Percentiles rank a stretch among this genome's conserved stretches.
These are phyloP conservation scores for Leucophenga varia DNA, from an alignment of 1,140 invertebrate species.

Conservation along the genomic window DNA sequence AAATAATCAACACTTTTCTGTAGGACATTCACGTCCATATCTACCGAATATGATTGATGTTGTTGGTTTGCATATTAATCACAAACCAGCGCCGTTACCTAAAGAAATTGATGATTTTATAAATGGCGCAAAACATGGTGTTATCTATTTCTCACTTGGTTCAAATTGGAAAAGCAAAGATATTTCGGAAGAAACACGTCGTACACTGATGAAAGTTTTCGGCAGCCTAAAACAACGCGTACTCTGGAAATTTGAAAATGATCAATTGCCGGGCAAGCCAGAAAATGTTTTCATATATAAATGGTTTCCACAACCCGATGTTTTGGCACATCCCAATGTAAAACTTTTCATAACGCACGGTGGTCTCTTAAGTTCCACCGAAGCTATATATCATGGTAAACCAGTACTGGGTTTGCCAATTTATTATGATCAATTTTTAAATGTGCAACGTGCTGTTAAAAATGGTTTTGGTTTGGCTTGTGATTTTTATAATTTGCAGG, in stretches of 20 bases:
- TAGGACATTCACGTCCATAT: conserved; percentile 8
- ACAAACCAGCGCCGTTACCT: conserved; percentile 35
- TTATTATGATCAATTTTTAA: conserved; percentile 63
- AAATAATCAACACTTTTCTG: conserved; percentile 13
- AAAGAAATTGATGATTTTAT: conserved; percentile 58
- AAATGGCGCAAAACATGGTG: conserved; percentile 59
- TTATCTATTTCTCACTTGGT: conserved; percentile 63
- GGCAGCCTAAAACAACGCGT: conserved; percentile 60
- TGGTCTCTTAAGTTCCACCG: conserved; percentile 66
- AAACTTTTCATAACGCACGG: conserved; percentile 70
- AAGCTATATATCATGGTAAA: conserved; percentile 67
- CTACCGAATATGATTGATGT: conserved; percentile 31
- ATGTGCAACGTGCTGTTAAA: conserved; percentile 55
- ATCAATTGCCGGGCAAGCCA: conserved; percentile 58
- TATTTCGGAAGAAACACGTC: conserved; percentile 56
- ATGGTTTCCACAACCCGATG: conserved; percentile 70
- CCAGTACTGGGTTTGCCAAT: conserved; percentile 71
- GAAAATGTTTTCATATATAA: conserved; percentile 63
- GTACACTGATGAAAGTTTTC: conserved; percentile 60
- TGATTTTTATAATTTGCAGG: conserved; percentile 37
- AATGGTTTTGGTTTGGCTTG: conserved; percentile 55
- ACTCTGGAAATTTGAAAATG: conserved; percentile 68
- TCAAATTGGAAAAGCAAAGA: conserved; percentile 60
- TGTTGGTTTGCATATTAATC: conserved; percentile 59
- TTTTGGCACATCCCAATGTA: conserved; percentile 68